Evolutionary conservation across 2,888 invertebrate genomes (phyloP), one percentile per base, ranked within the genome.

Genomic region (Lomographa bimaculata): DNA sequence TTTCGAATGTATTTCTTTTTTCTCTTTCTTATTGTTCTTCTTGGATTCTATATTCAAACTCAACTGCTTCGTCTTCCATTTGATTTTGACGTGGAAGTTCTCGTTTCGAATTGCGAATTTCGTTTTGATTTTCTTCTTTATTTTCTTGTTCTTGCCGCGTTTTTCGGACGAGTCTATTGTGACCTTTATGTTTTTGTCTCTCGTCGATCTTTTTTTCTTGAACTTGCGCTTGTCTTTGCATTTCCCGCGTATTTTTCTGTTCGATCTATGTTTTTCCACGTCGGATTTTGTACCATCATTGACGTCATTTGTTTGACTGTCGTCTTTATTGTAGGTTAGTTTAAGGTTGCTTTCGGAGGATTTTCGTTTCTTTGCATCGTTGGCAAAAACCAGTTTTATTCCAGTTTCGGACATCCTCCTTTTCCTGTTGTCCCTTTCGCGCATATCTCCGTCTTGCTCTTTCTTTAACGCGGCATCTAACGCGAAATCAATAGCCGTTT

Each of bases 11-110:
- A 26, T 33, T 41, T 37, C 29, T 37, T 26, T 16, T 20, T 47
- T 48, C 7, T 29, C 51, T 0, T 54, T 55, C 21, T 44, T 54
- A 16, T 2, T 37, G 3, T 53, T 29, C 1, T 39, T 50, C 14
- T 57, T 62, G 0, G 61, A 48, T 17, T 69, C 59, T 1, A 75
- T 73, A 43, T 72, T 67, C 17, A 79, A 46, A 24, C 67, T 64
- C 0, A 82, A 32, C 1, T 60, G 45, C 17, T 73, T 57, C 4
- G 64, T 54, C 5, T 61, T 57, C 63, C 69, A 75, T 55, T 68
- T 65, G 1, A 81, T 82, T 46, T 75, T 78, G 0, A 83, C 57
- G 41, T 69, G 55, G 1, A 81, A 69, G 36, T 71, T 64, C 21
- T 66, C 54, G 6, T 62, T 51, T 7, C 53, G 57, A 2, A 72